Evolutionary conservation across 2,888 invertebrate genomes (phyloP).

Genomic region (Agrochola circellaris): DNA sequence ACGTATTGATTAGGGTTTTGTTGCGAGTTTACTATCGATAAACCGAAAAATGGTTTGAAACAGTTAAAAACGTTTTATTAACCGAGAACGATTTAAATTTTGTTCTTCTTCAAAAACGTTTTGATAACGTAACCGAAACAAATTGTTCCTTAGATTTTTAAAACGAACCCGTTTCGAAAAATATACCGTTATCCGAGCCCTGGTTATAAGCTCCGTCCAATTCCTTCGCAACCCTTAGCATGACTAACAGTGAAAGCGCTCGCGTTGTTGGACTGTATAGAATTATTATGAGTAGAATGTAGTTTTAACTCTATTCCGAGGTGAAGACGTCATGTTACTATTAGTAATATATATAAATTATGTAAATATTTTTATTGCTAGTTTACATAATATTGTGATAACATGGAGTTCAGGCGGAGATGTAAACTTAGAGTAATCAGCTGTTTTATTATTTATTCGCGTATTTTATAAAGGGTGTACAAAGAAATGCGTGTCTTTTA

Average conservation of each 20-base stretch:
- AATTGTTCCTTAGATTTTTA: too few relatives aligned
- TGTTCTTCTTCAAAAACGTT: too few relatives aligned
- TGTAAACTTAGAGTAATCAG: slow-evolving; percentile 8
- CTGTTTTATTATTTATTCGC: slow-evolving; percentile 29
- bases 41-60: too few relatives aligned
- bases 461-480: background rate
- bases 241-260: too few relatives aligned
- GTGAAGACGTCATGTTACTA: background rate
- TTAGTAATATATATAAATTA: slow-evolving; percentile 4
- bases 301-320: background rate
- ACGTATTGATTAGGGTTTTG: too few relatives aligned
- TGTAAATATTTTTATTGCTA: slow-evolving; percentile 13
- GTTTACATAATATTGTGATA: slow-evolving; percentile 20
- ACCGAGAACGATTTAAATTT: too few relatives aligned
- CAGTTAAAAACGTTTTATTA: too few relatives aligned
- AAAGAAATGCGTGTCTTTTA: background rate
- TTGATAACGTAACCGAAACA: too few relatives aligned
- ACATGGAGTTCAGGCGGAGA: slow-evolving; percentile 19
- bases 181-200: too few relatives aligned
- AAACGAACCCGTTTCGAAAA: too few relatives aligned
- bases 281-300: background rate
- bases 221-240: too few relatives aligned
- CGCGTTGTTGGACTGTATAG: background rate
- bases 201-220: background rate
- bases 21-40: too few relatives aligned